Evolutionary conservation across 2,797 vertebrate genomes (phyloP), one percentile per base, ranked within the genome.

Genomic region (Pangasius sanitwongsei): DNA sequence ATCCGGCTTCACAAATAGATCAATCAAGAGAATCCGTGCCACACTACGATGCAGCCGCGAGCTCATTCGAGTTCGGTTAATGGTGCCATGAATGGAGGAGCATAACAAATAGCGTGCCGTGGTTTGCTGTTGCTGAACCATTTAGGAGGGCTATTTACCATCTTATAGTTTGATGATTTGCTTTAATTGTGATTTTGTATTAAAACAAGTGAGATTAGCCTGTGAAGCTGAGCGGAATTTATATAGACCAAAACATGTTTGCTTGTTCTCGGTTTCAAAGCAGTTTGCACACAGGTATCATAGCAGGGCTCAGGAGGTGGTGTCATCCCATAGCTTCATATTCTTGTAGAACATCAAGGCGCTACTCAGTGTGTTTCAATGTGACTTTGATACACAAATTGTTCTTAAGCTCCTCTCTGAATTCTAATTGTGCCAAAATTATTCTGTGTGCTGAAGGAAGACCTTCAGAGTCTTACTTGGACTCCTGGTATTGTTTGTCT

Each of bases 271-370:
- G 28, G 44, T 90, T 86, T 74, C 34, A 23, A 85, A 80, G 37
- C 28, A 34, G 25, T 50, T 83, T 83, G 28, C 48, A n/a, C 15
- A 8, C 70, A 0, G 70, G 55, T 86, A 57, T 89, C 61, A 91
- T 89, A 89, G 91, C 48, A 81, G 90, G 87, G 83, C 86, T 87
- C 83, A 86, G 88, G 70, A 92, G 86, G 83, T 88, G 55, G 90
- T 92, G 90, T 89, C 55, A 88, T 74, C 91, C 87, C 90, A 91
- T 86, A 57, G 90, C 34, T 89, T 89, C 91, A 89, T 94, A 92
- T 84, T 92, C 89, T 67, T 16, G 81, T 91, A 65, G 65, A 44
- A 44, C 50, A 94, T 37, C 34, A 8, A 48, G 6, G 25, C 1
- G 5, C 18, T 61, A 15, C 6, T 61, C 78, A 70, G 48, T 88